phyloP scores from a whole-genome alignment of 2,797 vertebrate genomes.

The Sebastes matsubarae region DNA sequence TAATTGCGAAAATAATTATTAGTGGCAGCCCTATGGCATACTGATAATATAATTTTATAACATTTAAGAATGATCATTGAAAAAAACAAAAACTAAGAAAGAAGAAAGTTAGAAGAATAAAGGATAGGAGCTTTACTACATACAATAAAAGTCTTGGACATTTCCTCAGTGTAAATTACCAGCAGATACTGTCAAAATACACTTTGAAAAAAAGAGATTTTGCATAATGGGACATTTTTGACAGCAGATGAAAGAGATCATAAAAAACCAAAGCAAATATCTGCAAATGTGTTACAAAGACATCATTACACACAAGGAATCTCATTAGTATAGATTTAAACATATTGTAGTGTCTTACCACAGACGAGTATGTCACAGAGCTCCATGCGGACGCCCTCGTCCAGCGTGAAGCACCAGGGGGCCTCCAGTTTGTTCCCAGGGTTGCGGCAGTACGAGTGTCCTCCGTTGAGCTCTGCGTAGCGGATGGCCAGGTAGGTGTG shows the following conservation, averaged over 20 bases:
- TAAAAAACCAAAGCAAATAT: background rate
- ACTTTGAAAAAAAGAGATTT: background rate
- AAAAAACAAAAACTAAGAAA: background rate
- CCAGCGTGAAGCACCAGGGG: slow-evolving; percentile 98
- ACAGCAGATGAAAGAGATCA: no score
- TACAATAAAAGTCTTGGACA: background rate
- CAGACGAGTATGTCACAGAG: slow-evolving; percentile 94
- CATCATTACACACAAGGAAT: background rate
- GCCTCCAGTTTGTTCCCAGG: slow-evolving; percentile 94
- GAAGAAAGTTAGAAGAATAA: background rate
- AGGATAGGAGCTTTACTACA: background rate
- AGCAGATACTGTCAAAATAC: background rate
- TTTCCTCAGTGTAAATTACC: background rate
- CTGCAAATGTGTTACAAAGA: background rate
- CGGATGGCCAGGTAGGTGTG: slow-evolving; percentile 91
- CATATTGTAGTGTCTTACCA: slow-evolving; percentile 81
- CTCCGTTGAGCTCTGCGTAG: slow-evolving; percentile 93
- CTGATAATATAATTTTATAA: background rate
- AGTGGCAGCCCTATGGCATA: background rate
- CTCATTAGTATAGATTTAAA: background rate
- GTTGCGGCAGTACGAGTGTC: slow-evolving; percentile 98
- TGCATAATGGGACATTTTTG: background rate
- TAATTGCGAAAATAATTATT: background rate
- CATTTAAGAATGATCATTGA: background rate
- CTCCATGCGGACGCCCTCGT: slow-evolving; percentile 92